Evolutionary conservation across 1,140 invertebrate genomes (phyloP), one percentile per base, ranked within the genome.

Genomic region (Heterodera carotae): DNA sequence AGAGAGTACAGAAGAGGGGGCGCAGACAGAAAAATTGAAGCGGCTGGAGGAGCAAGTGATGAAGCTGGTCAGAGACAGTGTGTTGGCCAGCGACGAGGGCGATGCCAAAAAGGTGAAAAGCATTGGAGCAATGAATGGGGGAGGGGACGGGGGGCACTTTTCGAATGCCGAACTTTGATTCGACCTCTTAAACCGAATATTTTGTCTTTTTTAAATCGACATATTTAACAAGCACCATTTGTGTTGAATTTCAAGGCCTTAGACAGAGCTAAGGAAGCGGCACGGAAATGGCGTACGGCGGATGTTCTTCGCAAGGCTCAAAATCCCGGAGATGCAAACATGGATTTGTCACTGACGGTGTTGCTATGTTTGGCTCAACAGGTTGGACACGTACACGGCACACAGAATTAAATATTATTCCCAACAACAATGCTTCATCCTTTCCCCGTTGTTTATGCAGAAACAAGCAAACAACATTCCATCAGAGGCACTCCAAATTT

Each of bases 381-480:
- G 62, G 62, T 66, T 62, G 59, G n/a, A 29, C 59, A 62, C 39
- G 59, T 62, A 62, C n/a, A 29, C 27, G 27, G 22, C 34, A 53
- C 43, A 64, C 27, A 48, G 4, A 18, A 1, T 0, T 0, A 70
- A 70, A 67, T 34, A 95, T 97, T 81, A 98, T 97, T 89, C 56
- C 94, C 94, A 53, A 53, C 15, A 8, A 53, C 2, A 15, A 8
- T 53, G 3, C 0, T 4, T 18, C 48, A 12, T 53, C 39, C 39
- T 39, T 39, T 6, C 6, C 39, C 12, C 12, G 39, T 39, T 39
- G 39, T 6, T 10, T 2, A 93, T 92, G 88, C 95, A 97, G 88
- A 98, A 97, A 87, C 92, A 93, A 10, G 91, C 92, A 53, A 97
- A 95, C 89, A 94, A 96, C 86, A 93, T 98, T 92, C 94, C 93